Percentiles rank a stretch among this genome's conserved stretches.
phyloP scores from a whole-genome alignment of 2,797 vertebrate genomes.

The Darevskia mixta region DNA sequence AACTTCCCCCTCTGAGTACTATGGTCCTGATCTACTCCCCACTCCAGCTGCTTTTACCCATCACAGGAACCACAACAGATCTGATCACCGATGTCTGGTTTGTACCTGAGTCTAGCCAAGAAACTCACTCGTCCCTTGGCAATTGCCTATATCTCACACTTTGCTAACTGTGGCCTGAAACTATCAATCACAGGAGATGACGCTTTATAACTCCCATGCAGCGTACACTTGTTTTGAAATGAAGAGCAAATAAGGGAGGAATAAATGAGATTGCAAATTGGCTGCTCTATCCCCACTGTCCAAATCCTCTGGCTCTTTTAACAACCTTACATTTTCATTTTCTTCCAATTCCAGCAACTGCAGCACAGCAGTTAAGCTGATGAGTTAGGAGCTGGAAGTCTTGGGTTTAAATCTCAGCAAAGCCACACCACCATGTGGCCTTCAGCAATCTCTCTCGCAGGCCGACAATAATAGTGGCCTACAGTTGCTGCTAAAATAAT shows the following conservation, averaged over 20 bases:
- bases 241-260: not conserved
- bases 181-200: not conserved
- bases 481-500: not conserved
- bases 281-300: too few relatives aligned
- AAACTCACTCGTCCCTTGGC: not conserved
- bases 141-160: not conserved
- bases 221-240: not conserved
- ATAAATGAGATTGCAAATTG: not conserved
- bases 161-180: not conserved
- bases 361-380: not conserved
- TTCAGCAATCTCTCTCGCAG: not conserved
- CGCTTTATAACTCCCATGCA: not conserved
- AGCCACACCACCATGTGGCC: too few relatives aligned
- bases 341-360: not conserved
- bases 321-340: not conserved
- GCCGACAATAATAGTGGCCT: not conserved
- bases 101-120: not conserved
- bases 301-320: not conserved
- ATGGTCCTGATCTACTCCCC: not conserved
- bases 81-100: not conserved
- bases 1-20: not conserved
- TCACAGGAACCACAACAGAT: not conserved
- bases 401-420: not conserved
- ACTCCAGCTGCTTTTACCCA: not conserved
- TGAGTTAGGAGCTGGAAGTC: not conserved